A percentile compares a stretch with the other conserved stretches of the same genome.
phyloP scores from a whole-genome alignment of 2,888 invertebrate genomes.

The Cryptus armator region DNA sequence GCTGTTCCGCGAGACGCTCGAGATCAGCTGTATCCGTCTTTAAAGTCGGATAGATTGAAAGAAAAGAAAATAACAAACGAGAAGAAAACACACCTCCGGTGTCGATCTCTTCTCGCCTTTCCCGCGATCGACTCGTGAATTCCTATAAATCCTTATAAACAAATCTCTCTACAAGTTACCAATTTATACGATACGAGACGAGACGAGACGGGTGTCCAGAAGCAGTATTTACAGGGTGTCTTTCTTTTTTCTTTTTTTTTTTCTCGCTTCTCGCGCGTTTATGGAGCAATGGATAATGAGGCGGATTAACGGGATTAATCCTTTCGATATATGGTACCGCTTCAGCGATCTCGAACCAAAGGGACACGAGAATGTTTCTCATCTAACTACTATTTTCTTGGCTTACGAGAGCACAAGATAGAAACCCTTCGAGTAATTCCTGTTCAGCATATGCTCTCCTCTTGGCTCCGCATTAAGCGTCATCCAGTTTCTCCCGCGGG shows the following conservation, averaged over 20 bases:
- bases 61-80: not conserved
- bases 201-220: conserved; percentile 17
- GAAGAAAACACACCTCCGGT: not conserved
- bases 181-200: conserved; percentile 37
- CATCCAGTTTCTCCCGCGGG: conserved; percentile 8
- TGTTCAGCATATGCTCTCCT: conserved; percentile 42
- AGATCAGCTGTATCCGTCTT: not conserved
- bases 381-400: conserved; percentile 4
- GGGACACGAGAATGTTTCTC: conserved; percentile 18
- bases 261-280: not conserved
- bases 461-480: conserved; percentile 15
- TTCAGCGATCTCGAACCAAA: not conserved
- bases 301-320: conserved; percentile 52
- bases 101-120: conserved; percentile 12
- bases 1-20: not conserved
- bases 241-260: not conserved
- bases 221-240: conserved; percentile 33
- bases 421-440: conserved; percentile 20
- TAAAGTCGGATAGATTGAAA: not conserved
- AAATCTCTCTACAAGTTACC: conserved; percentile 31
- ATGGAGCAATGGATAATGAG: conserved; percentile 49
- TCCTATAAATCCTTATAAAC: not conserved
- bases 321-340: conserved; percentile 50
- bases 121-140: not conserved
- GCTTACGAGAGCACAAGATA: not conserved